These are phyloP conservation scores for Lontra canadensis DNA, from an alignment of 2,113 vertebrate species.

Conservation along the genomic window DNA sequence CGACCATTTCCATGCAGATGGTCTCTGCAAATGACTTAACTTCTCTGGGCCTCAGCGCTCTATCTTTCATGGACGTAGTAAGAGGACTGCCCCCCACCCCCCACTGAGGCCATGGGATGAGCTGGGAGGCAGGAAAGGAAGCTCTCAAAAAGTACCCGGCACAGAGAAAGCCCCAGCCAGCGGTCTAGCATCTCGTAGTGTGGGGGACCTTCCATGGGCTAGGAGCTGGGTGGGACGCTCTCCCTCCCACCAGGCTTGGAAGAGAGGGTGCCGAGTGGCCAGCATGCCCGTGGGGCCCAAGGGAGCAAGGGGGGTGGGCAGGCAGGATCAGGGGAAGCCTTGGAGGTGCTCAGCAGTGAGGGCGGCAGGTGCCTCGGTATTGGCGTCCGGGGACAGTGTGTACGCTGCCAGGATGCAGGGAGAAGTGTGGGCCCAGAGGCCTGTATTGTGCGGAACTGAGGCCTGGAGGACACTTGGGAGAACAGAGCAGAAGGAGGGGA, in stretches of 20 bases:
- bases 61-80: not conserved
- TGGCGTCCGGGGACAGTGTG: not conserved
- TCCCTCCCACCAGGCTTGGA: rapidly evolving
- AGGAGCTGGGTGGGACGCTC: not conserved
- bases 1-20: not conserved
- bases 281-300: not conserved
- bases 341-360: too few species aligned
- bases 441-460: rapidly evolving
- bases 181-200: not conserved
- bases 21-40: not conserved
- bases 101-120: not conserved
- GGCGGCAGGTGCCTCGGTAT: rapidly evolving
- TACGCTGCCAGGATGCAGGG: too few species aligned
- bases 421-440: not conserved
- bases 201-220: not conserved
- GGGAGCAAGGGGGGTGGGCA: rapidly evolving
- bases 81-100: not conserved
- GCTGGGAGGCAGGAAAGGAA: not conserved
- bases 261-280: not conserved
- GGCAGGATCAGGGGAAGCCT: not conserved
- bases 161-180: not conserved
- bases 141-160: not conserved
- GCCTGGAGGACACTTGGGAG: not conserved
- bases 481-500: not conserved
- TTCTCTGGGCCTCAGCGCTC: not conserved